Evolutionary conservation across 2,113 vertebrate species (phyloP).

Genomic region (Thymallus thymallus): DNA sequence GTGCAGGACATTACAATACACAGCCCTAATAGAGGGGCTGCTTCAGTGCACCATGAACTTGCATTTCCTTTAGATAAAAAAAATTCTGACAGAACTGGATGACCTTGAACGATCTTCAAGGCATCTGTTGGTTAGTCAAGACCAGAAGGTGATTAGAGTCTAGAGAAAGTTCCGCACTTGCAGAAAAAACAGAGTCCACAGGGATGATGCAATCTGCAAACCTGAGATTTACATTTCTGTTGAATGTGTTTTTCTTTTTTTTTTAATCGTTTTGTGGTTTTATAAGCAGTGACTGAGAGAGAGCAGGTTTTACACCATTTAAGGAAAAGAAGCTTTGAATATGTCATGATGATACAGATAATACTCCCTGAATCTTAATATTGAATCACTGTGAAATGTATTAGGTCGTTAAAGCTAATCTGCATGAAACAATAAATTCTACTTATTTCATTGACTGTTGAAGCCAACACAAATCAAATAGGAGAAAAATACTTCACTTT

Average conservation of each 20-base stretch:
- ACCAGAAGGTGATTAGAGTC: background rate
- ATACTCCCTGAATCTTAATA: background rate
- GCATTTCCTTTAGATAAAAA: conserved; percentile 41
- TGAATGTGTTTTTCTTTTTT: too few species aligned
- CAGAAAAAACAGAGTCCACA: background rate
- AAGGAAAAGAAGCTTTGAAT: too few species aligned
- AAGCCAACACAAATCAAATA: background rate
- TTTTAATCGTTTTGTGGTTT: too few species aligned
- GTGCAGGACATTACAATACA: conserved; percentile 2
- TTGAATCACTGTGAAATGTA: background rate
- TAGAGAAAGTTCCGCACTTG: too few species aligned
- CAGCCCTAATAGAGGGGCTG: conserved; percentile 3
- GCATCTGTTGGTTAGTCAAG: conserved; percentile 4
- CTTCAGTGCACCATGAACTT: conserved; percentile 40
- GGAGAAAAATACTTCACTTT: background rate
- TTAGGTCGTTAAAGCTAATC: background rate
- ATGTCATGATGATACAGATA: too few species aligned
- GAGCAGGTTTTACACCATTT: too few species aligned
- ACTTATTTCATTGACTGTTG: background rate
- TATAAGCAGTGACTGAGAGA: too few species aligned
- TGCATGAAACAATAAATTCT: background rate
- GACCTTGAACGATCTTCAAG: conserved; percentile 23
- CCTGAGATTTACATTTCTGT: background rate
- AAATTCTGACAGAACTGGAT: conserved; percentile 13
- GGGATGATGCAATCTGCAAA: background rate